Percentiles rank a stretch among this genome's conserved stretches.
These are phyloP conservation scores for Archegozetes longisetosus DNA, from an alignment of 1,140 invertebrate species.

Conservation along the genomic window DNA sequence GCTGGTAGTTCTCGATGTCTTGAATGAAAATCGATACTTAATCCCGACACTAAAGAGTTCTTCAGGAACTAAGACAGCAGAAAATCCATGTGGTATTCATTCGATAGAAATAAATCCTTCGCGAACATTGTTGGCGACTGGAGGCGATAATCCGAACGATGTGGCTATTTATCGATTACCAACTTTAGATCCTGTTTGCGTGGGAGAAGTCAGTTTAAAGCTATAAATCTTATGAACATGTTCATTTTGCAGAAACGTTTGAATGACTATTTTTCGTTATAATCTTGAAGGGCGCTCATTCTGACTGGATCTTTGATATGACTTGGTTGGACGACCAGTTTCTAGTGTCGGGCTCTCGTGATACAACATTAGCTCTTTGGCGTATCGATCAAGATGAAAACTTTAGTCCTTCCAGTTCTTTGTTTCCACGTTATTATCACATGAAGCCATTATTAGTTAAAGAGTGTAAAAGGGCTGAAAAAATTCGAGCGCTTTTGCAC, in stretches of 20 bases:
- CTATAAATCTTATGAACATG: too few species aligned
- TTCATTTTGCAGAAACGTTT: too few species aligned
- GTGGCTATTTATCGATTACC: constrained; percentile 81
- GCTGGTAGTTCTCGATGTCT: constrained; percentile 67
- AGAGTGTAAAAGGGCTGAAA: constrained; percentile 50
- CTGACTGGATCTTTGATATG: constrained; percentile 88
- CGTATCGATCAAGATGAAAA: constrained; percentile 27
- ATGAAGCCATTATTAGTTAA: constrained; percentile 48
- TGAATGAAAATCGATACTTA: constrained; percentile 55
- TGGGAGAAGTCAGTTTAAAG: constrained; percentile 57
- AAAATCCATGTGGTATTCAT: constrained; percentile 73
- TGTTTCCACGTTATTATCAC: not conserved
- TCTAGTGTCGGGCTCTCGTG: constrained; percentile 78
- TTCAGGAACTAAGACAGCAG: constrained; percentile 18
- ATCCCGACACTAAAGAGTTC: constrained; percentile 52
- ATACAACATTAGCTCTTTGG: constrained; percentile 45
- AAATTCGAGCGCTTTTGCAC: constrained; percentile 71
- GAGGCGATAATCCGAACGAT: constrained; percentile 77
- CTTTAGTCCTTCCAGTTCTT: constrained; percentile 11
- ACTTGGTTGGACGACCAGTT: constrained; percentile 93
- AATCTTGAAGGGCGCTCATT: constrained; percentile 48
- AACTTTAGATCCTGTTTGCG: constrained; percentile 78
- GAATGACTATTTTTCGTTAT: constrained; percentile 20
- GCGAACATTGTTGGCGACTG: constrained; percentile 70
- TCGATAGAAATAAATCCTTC: constrained; percentile 88